These are phyloP conservation scores for Campylorhamphus procurvoides DNA, from an alignment of 2,113 vertebrate species.

Conservation along the genomic window DNA sequence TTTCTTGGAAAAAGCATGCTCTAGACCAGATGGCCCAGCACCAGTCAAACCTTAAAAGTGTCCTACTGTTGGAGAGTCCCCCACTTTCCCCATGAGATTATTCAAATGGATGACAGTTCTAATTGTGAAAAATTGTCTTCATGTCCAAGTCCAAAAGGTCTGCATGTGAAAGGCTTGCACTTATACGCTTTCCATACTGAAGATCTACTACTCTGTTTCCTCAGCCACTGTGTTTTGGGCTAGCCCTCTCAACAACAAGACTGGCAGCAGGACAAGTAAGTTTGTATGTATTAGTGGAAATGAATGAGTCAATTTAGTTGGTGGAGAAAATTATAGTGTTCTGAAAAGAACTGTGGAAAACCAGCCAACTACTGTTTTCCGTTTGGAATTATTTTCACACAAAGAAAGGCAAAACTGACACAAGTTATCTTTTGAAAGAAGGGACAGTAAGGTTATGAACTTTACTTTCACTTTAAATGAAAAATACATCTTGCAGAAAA, in stretches of 20 bases:
- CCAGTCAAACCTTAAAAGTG: background rate
- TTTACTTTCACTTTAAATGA: slow-evolving; percentile 9
- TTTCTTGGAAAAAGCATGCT: background rate
- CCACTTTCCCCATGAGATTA: background rate
- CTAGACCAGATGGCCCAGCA: background rate
- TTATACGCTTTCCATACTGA: background rate
- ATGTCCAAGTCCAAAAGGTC: background rate
- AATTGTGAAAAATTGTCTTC: background rate
- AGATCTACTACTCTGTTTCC: background rate
- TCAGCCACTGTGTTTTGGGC: background rate
- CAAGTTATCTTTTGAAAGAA: background rate
- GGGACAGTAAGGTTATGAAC: background rate
- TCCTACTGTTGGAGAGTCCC: background rate
- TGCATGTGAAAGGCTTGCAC: background rate
- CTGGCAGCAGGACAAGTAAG: slow-evolving; percentile 18
- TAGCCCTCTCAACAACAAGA: background rate
- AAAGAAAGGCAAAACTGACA: slow-evolving; percentile 2
- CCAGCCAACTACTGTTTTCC: slow-evolving; percentile 47
- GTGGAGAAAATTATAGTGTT: slow-evolving; percentile 49
- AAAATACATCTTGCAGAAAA: background rate
- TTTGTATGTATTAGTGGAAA: slow-evolving; percentile 33
- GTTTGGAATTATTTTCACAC: slow-evolving; percentile 8
- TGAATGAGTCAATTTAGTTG: slow-evolving; percentile 45
- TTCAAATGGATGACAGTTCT: background rate
- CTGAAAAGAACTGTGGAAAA: slow-evolving; percentile 32